phyloP scores from a whole-genome alignment of 2,113 vertebrate species.

The Nothocercus julius region DNA sequence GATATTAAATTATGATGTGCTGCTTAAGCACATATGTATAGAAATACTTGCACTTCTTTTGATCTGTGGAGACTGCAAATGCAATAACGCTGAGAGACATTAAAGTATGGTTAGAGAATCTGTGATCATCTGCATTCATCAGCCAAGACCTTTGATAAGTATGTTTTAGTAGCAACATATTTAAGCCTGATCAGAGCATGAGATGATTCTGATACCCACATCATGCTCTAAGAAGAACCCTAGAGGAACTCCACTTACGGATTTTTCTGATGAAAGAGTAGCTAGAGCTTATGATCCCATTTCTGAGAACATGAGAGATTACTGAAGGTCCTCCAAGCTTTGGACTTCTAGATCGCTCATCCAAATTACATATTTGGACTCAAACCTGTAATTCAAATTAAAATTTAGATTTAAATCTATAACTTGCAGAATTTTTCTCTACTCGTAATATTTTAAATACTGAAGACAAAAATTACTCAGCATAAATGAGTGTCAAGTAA shows the following conservation, averaged over 20 bases:
- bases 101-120: rapidly evolving
- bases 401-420: neutral
- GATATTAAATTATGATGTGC: neutral
- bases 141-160: neutral
- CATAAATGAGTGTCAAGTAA: neutral
- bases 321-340: neutral
- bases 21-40: neutral
- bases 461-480: neutral
- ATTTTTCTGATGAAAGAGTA: neutral
- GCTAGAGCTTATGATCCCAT: neutral
- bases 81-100: neutral
- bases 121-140: neutral
- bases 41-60: neutral
- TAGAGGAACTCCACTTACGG: neutral
- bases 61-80: rapidly evolving
- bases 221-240: neutral
- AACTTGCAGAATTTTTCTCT: neutral
- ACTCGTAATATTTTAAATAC: neutral
- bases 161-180: neutral
- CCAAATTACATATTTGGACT: neutral
- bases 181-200: neutral
- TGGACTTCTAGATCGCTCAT: neutral
- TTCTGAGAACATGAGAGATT: neutral
- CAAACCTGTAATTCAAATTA: neutral
- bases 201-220: neutral